These are phyloP conservation scores for Mesaphorura yosii DNA, from an alignment of 1,140 invertebrate species.

Conservation along the genomic window DNA sequence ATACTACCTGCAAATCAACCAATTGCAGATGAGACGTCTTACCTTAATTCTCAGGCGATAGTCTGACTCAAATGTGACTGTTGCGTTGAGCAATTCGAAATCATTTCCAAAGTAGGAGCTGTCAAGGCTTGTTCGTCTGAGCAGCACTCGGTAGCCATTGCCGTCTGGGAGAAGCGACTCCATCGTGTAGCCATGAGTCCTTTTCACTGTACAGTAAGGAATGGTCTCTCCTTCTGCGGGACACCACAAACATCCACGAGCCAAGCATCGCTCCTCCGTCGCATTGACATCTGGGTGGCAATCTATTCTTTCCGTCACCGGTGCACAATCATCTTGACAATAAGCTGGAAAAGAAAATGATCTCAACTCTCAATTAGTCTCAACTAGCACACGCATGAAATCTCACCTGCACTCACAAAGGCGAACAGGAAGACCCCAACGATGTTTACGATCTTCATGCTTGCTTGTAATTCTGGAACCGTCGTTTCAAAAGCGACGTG, in stretches of 20 bases:
- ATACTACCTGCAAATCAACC: background rate
- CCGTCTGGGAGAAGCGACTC: background rate
- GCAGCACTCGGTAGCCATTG: background rate
- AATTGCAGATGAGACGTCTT: background rate
- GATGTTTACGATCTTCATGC: too few relatives aligned
- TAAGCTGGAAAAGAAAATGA: too few relatives aligned
- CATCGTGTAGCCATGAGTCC: slow-evolving; percentile 5
- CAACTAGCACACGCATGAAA: too few relatives aligned
- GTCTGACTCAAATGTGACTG: background rate
- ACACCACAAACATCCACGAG: slow-evolving; percentile 7
- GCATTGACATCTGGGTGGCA: background rate
- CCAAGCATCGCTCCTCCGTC: background rate
- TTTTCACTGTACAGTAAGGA: background rate
- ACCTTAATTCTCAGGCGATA: slow-evolving; percentile 7
- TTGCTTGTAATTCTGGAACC: too few relatives aligned
- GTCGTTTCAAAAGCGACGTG: too few relatives aligned
- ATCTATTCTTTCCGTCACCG: background rate
- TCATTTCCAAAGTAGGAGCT: slow-evolving; percentile 1
- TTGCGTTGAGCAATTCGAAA: background rate
- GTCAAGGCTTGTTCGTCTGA: background rate
- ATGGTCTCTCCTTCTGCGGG: background rate
- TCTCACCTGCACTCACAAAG: too few relatives aligned
- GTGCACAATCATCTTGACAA: background rate
- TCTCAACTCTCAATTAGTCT: too few relatives aligned
- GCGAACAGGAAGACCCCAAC: too few relatives aligned